Evolutionary conservation across 2,888 invertebrate species (phyloP).

Genomic region (Epistrophe grossulariae): DNA sequence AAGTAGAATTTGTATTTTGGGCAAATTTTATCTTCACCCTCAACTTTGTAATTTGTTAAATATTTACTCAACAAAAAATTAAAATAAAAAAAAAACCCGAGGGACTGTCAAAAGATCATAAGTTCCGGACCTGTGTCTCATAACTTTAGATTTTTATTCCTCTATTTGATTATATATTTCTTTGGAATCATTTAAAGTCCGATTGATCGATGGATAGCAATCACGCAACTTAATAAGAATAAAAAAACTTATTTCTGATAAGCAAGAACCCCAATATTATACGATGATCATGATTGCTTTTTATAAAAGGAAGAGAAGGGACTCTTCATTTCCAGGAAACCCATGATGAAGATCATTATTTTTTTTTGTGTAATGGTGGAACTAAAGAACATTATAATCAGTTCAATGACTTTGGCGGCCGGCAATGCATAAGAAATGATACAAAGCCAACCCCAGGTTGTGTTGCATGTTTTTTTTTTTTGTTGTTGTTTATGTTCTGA

Average conservation of each 20-base stretch:
- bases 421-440: neutral
- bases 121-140: constrained; percentile 58
- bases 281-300: neutral
- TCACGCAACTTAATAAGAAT: constrained; percentile 50
- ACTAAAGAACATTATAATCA: constrained; percentile 29
- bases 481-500: neutral
- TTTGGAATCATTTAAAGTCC: constrained; percentile 33
- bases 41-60: constrained; percentile 47
- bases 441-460: constrained; percentile 14
- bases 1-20: constrained; percentile 43
- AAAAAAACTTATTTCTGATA: constrained; percentile 35
- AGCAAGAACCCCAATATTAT: constrained; percentile 17
- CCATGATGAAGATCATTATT: constrained; percentile 1
- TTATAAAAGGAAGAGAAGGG: neutral
- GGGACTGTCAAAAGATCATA: constrained; percentile 41
- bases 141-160: constrained; percentile 27
- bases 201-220: constrained; percentile 65
- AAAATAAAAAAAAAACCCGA: neutral
- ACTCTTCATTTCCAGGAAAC: constrained; percentile 9
- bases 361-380: constrained; percentile 1
- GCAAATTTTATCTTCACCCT: constrained; percentile 47
- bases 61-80: constrained; percentile 46
- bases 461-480: constrained; percentile 6
- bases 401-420: constrained; percentile 60
- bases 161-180: constrained; percentile 9